Conservation (phyloP, 2,888 invertebrate genomes). For the Agriotes lineatus region DNA sequence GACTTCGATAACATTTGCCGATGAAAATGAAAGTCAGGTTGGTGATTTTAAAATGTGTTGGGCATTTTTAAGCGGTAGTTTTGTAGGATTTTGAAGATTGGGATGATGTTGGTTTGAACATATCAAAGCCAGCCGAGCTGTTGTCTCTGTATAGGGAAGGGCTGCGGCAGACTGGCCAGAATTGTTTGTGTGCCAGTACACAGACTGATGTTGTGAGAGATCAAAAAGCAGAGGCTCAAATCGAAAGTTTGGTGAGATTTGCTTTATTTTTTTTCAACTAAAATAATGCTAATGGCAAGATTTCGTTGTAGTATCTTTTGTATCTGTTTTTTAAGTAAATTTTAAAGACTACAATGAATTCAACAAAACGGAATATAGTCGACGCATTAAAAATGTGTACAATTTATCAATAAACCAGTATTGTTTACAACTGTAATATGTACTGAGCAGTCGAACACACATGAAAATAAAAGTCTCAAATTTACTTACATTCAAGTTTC, state of each 20-base stretch:
- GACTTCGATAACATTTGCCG: constrained; percentile 90
- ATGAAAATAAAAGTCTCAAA: too few species aligned
- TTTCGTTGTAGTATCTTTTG: too few species aligned
- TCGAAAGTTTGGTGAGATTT: constrained; percentile 18
- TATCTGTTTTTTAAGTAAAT: too few species aligned
- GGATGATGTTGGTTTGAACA: constrained; percentile 92
- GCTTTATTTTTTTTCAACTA: constrained; percentile 19
- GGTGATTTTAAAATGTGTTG: constrained; percentile 24
- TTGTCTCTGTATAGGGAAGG: constrained; percentile 76
- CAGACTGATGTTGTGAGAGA: constrained; percentile 66
- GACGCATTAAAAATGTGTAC: too few species aligned
- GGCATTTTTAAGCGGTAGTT: constrained; percentile 14
- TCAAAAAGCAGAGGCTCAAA: constrained; percentile 14
- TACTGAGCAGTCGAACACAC: too few species aligned
- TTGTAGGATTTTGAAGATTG: constrained; percentile 88
- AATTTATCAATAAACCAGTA: too few species aligned
- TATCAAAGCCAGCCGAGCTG: constrained; percentile 83
- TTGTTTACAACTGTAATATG: too few species aligned
- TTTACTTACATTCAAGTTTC: too few species aligned
- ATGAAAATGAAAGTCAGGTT: constrained; percentile 91
- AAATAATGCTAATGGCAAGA: too few species aligned
- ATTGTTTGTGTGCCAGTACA: constrained; percentile 60
- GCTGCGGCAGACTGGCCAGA: constrained; percentile 66
- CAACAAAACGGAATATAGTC: too few species aligned
- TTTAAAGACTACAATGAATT: too few species aligned